Evolutionary conservation across 2,797 vertebrate species (phyloP).

Genomic region (Bradypodion pumilum): DNA sequence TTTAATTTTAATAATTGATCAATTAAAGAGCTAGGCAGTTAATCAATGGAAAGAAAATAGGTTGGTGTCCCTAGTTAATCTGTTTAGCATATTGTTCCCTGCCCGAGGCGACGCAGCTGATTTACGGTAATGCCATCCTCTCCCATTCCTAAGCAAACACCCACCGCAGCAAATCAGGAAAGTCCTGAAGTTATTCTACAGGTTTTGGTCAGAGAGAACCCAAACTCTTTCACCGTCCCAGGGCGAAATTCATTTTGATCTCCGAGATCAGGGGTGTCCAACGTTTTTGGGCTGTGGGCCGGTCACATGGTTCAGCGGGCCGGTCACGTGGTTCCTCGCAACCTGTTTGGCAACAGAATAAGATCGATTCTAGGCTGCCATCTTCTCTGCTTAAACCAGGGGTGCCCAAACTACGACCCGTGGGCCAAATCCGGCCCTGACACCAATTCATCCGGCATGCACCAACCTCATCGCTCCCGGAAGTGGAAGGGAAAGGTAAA

Average conservation of each 20-base stretch:
- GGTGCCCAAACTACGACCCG: too few relatives aligned
- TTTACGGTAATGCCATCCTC: not conserved
- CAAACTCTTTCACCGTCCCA: not conserved
- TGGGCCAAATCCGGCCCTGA: too few relatives aligned
- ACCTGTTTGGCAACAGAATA: too few relatives aligned
- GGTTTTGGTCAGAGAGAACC: not conserved
- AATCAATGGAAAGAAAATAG: not conserved
- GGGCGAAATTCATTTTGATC: not conserved
- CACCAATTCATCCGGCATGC: too few relatives aligned
- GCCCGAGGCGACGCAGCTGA: not conserved
- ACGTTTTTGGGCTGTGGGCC: too few relatives aligned
- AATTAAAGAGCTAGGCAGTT: conserved; percentile 17
- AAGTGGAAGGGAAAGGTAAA: too few relatives aligned
- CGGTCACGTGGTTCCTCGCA: too few relatives aligned
- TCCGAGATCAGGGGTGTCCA: too few relatives aligned
- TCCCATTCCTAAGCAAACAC: not conserved
- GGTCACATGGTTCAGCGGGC: too few relatives aligned
- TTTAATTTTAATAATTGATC: conserved; percentile 12
- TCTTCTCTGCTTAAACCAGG: too few relatives aligned
- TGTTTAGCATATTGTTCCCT: not conserved
- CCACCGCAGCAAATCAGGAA: not conserved
- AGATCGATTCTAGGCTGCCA: too few relatives aligned
- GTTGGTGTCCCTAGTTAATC: not conserved
- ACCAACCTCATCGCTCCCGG: too few relatives aligned
- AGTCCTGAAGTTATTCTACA: not conserved